Percentiles rank a stretch among this genome's conserved stretches.
Evolutionary conservation across 2,888 invertebrate species (phyloP).

Genomic region (Dastarcus helophoroides): DNA sequence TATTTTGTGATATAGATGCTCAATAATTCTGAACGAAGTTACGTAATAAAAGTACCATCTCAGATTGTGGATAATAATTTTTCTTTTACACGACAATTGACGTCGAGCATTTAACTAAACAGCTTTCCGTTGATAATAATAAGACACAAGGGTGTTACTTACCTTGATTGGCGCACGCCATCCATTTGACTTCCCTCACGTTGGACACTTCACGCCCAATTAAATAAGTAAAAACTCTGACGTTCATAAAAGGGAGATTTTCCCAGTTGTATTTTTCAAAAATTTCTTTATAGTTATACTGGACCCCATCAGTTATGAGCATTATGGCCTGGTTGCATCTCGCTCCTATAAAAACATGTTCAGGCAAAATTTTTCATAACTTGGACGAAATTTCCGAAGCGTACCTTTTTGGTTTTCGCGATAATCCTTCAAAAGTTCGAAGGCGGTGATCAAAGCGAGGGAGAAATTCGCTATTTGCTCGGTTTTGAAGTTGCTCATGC

Average conservation of each 20-base stretch:
- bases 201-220: conserved; percentile 78
- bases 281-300: conserved; percentile 84
- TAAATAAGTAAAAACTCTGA: conserved; percentile 94
- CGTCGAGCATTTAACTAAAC: too few species aligned
- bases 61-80: too few species aligned
- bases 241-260: conserved; percentile 62
- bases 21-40: too few species aligned
- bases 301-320: conserved; percentile 97
- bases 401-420: conserved; percentile 27
- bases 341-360: conserved; percentile 24
- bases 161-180: conserved; percentile 95
- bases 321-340: conserved; percentile 91
- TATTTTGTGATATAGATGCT: too few species aligned
- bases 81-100: too few species aligned
- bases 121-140: too few species aligned
- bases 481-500: conserved; percentile 65
- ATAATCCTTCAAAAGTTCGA: conserved; percentile 57
- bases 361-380: background rate
- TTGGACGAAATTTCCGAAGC: conserved; percentile 1
- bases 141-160: too few species aligned
- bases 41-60: too few species aligned
- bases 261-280: conserved; percentile 86
- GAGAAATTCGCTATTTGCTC: conserved; percentile 91
- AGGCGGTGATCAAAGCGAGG: conserved; percentile 77
- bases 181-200: conserved; percentile 88